Conservation (phyloP, 2,113 vertebrate species). For the Speoplatyrhinus poulsoni region DNA sequence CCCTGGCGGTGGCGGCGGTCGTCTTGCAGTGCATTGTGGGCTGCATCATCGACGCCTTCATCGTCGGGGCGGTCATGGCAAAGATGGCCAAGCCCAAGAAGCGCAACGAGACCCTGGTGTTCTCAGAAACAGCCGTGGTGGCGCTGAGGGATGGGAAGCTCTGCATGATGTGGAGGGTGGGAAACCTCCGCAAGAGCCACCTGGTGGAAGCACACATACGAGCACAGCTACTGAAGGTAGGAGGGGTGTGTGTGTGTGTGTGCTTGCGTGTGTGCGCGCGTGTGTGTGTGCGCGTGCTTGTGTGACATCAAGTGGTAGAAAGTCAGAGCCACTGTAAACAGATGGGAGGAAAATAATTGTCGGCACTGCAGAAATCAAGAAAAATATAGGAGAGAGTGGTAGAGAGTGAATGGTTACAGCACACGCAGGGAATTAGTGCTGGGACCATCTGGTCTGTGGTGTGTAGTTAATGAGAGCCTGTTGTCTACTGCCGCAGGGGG, state of each 20-base stretch:
- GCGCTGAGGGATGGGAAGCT: slow-evolving; percentile 84
- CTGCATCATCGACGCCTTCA: slow-evolving; percentile 92
- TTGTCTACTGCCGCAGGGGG: slow-evolving; percentile 73
- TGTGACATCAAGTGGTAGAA: too few species aligned
- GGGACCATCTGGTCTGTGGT: slow-evolving; percentile 73
- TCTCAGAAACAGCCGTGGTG: slow-evolving; percentile 86
- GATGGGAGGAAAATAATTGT: neutral
- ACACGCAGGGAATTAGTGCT: slow-evolving; percentile 22
- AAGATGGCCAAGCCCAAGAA: slow-evolving; percentile 95
- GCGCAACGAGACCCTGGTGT: slow-evolving; percentile 88
- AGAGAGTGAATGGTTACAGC: slow-evolving; percentile 21
- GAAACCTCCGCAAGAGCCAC: slow-evolving; percentile 87
- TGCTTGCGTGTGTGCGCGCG: too few species aligned
- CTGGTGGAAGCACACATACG: slow-evolving; percentile 90
- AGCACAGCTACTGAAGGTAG: slow-evolving; percentile 86
- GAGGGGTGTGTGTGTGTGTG: neutral
- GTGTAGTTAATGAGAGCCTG: slow-evolving; percentile 73
- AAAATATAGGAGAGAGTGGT: neutral
- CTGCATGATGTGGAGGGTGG: slow-evolving; percentile 92
- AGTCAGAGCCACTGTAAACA: neutral
- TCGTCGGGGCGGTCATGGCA: slow-evolving; percentile 89
- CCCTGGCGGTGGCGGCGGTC: slow-evolving; percentile 87
- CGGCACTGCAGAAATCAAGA: neutral
- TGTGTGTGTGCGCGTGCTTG: too few species aligned
- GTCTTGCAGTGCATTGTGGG: slow-evolving; percentile 91